Conservation (phyloP, 2,797 vertebrate genomes). For the Sebastes umbrosus region DNA sequence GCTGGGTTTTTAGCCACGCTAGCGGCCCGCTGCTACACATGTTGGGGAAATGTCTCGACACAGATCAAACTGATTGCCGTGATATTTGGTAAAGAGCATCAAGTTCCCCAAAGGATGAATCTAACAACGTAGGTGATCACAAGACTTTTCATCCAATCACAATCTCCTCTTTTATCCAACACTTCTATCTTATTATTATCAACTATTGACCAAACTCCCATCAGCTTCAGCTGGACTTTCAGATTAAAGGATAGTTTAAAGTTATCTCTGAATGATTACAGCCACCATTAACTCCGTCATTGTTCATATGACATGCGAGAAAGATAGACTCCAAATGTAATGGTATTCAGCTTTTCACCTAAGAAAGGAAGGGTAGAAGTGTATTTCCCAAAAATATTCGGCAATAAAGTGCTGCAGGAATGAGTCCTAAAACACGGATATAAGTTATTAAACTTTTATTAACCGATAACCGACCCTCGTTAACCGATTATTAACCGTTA, state of each 20-base stretch:
- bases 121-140: neutral
- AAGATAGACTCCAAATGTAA: neutral
- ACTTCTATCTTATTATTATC: neutral
- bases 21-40: neutral
- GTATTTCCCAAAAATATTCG: neutral
- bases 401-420: neutral
- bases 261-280: neutral
- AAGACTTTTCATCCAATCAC: neutral
- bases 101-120: neutral
- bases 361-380: neutral
- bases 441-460: neutral
- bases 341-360: neutral
- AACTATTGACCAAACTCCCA: neutral
- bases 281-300: neutral
- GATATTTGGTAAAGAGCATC: neutral
- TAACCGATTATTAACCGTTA: too few relatives aligned
- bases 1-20: conserved; percentile 18
- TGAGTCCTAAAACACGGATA: neutral
- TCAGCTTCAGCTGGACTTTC: neutral
- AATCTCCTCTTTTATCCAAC: neutral
- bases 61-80: neutral
- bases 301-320: neutral
- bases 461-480: too few relatives aligned
- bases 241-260: neutral
- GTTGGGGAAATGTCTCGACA: neutral